Evolutionary conservation across 2,888 invertebrate species (phyloP), one percentile per base, ranked within the genome.

Genomic region (Apamea anceps): DNA sequence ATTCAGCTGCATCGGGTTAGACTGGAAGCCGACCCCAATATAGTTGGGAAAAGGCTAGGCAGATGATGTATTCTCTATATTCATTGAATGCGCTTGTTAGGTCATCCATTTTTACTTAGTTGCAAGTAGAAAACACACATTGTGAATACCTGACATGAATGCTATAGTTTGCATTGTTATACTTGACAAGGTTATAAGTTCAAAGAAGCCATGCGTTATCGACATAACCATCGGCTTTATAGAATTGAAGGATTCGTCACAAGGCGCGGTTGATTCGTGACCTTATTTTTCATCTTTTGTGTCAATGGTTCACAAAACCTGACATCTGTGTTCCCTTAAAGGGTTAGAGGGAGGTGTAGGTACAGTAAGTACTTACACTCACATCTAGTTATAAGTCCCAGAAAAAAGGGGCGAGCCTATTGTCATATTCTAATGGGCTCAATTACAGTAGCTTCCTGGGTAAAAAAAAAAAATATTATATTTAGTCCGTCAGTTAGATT

Each of bases 101-200:
- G 3, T 57, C 57, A 25, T 12, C 3, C 25, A 4, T 25, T 12
- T 57, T 12, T 57, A 57, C 10, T 21, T 57, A 10, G 3, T 25
- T 57, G 57, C 10, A 10, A 25, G 10, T 57, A 25, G 25, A 57
- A 57, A 57, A 57, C 54, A 57, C 10, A 13, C 13, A 2, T 48
- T 48, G 45, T 12, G 45, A 8, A 3, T 25, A 57, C 10, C 10
- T 25, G 57, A 57, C 57, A 28, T 60, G n/a, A n/a, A 37, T 37
- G 63, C 48, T 62, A 45, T 65, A 32, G 3, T 66, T 66, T 15
- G 48, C 66, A 60, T 81, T 80, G 81, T 80, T 70, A 37, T 13
- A 62, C 10, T 57, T 65, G 67, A 72, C 83, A 77, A 71, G 81
- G 83, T 4, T 45, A 25, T 0, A 72, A 67, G 77, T 66, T 77